These are phyloP conservation scores for Melipona quadrifasciata DNA, from an alignment of 1,140 invertebrate genomes.

Conservation along the genomic window DNA sequence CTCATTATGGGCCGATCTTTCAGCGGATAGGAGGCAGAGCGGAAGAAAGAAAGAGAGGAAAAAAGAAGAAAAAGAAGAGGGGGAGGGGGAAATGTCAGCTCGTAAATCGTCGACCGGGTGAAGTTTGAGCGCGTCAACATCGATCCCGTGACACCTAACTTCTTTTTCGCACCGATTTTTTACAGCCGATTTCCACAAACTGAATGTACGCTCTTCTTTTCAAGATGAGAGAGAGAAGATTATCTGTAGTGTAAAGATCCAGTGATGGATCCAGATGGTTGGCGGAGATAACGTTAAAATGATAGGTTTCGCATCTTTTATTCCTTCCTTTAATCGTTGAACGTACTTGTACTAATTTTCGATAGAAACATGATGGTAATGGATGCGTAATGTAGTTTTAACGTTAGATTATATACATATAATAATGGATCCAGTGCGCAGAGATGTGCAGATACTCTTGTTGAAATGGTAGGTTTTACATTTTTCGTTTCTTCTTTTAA, in stretches of 20 bases:
- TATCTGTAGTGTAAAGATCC: constrained; percentile 3
- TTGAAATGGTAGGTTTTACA: too few relatives aligned
- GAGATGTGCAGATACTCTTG: too few relatives aligned
- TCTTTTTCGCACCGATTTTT: background rate
- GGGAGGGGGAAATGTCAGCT: constrained; percentile 66
- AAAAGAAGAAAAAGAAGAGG: background rate
- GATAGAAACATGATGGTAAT: too few relatives aligned
- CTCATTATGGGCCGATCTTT: constrained; percentile 74
- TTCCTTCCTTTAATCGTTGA: too few relatives aligned
- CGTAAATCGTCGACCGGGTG: constrained; percentile 53
- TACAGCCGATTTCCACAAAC: constrained; percentile 9
- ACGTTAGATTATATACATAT: too few relatives aligned
- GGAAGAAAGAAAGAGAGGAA: constrained; percentile 32
- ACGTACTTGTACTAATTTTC: too few relatives aligned
- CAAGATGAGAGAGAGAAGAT: background rate
- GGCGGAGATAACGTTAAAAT: background rate
- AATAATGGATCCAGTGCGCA: too few relatives aligned
- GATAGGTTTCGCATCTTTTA: too few relatives aligned
- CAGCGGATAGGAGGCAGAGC: constrained; percentile 65
- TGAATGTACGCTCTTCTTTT: too few relatives aligned
- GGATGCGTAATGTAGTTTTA: too few relatives aligned
- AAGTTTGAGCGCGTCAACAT: constrained; percentile 41
- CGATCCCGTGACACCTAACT: constrained; percentile 33
- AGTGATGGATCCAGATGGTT: background rate
- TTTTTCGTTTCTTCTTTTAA: too few relatives aligned